Conservation (phyloP, 2,797 vertebrate species). For the Halcyon badia region DNA sequence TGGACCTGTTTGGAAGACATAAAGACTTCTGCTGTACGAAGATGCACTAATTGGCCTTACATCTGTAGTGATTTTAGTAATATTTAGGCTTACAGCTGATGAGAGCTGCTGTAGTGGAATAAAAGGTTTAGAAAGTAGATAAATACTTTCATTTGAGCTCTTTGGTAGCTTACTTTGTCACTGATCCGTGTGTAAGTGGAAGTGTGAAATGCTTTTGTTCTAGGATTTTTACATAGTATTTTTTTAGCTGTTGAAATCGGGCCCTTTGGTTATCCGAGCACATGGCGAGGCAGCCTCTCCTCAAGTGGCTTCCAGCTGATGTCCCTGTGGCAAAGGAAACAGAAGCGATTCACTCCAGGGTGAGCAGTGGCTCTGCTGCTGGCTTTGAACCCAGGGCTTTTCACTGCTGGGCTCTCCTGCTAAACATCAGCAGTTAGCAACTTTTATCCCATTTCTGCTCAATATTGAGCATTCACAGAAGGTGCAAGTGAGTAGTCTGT, state of each 20-base stretch:
- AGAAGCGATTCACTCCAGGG: background rate
- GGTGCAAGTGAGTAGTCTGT: background rate
- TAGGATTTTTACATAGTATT: background rate
- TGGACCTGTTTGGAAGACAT: background rate
- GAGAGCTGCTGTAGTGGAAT: background rate
- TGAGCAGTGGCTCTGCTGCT: background rate
- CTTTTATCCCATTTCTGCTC: background rate
- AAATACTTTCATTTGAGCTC: background rate
- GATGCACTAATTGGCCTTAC: background rate
- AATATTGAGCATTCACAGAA: background rate
- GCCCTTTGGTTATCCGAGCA: background rate
- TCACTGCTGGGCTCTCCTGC: background rate
- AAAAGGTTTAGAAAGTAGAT: background rate
- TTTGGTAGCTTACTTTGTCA: background rate
- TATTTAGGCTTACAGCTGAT: background rate
- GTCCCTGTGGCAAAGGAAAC: too few species aligned
- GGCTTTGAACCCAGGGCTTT: background rate
- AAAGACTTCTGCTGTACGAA: background rate
- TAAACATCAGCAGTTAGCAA: fast-evolving
- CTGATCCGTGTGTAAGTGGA: background rate
- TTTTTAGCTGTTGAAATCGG: background rate
- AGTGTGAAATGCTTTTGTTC: background rate
- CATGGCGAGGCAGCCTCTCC: background rate
- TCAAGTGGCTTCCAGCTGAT: fast-evolving
- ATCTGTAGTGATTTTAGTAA: background rate